Evolutionary conservation across 2,888 invertebrate genomes (phyloP).

Genomic region (Drosophila meridionalis): DNA sequence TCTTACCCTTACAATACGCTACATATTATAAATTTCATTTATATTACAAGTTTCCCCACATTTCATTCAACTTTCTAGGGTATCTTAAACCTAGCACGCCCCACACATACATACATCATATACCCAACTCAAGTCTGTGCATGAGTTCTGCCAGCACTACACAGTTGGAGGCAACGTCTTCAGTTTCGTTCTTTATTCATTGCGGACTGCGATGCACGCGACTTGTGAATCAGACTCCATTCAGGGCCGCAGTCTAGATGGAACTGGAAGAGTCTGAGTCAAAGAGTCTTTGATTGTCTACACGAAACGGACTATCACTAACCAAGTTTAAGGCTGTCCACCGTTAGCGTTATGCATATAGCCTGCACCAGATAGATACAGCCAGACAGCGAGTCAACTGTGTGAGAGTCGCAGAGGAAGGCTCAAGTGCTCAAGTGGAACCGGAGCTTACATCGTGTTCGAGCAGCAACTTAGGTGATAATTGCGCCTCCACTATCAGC

Average conservation of each 20-base stretch:
- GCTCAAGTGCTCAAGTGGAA: slow-evolving; percentile 44
- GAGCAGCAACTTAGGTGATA: slow-evolving; percentile 68
- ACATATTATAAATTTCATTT: background rate
- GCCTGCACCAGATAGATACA: slow-evolving; percentile 42
- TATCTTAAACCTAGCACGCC: slow-evolving; percentile 15
- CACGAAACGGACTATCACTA: slow-evolving; percentile 67
- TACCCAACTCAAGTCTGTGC: slow-evolving; percentile 12
- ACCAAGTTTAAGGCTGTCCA: slow-evolving; percentile 61
- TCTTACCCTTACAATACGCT: background rate
- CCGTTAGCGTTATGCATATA: slow-evolving; percentile 64
- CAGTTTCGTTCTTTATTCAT: slow-evolving; percentile 63
- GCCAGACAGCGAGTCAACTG: background rate
- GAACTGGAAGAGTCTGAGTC: slow-evolving; percentile 22
- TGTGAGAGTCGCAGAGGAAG: slow-evolving; percentile 51
- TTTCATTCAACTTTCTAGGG: slow-evolving; percentile 27
- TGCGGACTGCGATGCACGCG: slow-evolving; percentile 65
- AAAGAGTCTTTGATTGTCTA: slow-evolving; percentile 56
- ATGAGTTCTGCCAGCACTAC: slow-evolving; percentile 44
- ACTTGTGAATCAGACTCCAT: slow-evolving; percentile 34
- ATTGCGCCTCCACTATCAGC: slow-evolving; percentile 75
- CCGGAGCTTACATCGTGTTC: slow-evolving; percentile 60
- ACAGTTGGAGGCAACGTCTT: slow-evolving; percentile 54
- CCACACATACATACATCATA: slow-evolving; percentile 1
- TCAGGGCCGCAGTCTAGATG: slow-evolving; percentile 8
- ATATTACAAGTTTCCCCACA: background rate